phyloP scores from a whole-genome alignment of 2,888 invertebrate genomes.

The Drosophila colorata region DNA sequence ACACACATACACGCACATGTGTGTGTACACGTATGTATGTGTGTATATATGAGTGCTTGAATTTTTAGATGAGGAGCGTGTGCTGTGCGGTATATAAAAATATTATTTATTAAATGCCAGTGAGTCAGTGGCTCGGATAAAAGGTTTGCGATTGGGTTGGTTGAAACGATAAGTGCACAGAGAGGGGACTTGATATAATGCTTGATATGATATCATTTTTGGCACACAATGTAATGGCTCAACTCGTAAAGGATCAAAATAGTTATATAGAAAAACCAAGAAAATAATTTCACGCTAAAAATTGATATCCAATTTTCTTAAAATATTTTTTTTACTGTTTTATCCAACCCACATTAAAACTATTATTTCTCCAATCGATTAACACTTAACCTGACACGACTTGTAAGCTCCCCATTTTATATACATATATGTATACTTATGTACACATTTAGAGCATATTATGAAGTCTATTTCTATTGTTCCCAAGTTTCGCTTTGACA shows the following conservation, averaged over 20 bases:
- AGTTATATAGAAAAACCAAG: no score
- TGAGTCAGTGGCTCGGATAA: constrained; percentile 60
- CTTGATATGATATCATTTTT: constrained; percentile 19
- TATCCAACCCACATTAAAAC: no score
- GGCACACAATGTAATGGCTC: not conserved
- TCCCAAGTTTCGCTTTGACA: constrained; percentile 70
- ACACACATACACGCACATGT: not conserved
- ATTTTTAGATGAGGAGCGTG: constrained; percentile 16
- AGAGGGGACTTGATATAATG: constrained; percentile 28
- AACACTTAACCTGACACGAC: no score
- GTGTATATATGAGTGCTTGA: not conserved
- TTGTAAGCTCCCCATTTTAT: not conserved
- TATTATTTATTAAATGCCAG: constrained; percentile 67
- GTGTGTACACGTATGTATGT: not conserved
- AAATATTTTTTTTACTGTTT: no score
- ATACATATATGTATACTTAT: constrained; percentile 10
- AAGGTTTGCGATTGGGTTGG: constrained; percentile 28
- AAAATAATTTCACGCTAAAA: no score
- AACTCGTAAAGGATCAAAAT: not conserved
- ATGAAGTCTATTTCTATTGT: constrained; percentile 60
- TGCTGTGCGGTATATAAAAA: constrained; percentile 33
- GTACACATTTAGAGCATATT: constrained; percentile 39
- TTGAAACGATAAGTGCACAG: constrained; percentile 25
- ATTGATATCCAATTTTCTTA: no score
- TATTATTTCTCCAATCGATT: no score